Base-by-base conservation (phyloP, 2,888 invertebrate species). In the Dicycla oo region DNA sequence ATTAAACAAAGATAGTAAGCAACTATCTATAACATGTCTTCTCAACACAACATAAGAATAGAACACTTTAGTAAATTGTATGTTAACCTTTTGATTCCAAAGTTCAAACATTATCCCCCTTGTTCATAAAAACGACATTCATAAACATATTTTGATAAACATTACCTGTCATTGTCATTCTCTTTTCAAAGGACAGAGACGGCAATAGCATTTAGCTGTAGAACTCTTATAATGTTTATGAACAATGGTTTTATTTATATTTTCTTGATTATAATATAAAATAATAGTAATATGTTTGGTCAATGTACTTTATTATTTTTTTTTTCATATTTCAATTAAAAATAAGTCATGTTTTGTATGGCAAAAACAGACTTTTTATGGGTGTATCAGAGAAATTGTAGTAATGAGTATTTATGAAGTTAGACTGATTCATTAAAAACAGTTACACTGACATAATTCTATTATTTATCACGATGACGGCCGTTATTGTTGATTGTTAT, bases 121-220 rank as follows among this genome's bases (percentile, higher is more conserved):
- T 82, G 74, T 69, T 68, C 80, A 82, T 78, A 69, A 82, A 81
- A 79, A 69, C 69, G 64, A 82, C 57, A 70, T 80, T 69, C 79
- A 82, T 74, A 82, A 78, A 78, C 73, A 78, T n/a, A n/a, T n/a
- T 80, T 63, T 80, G 74, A 80, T 80, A 80, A 80, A 80, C 66
- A 61, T 82, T 74, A 80, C 80, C 83, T 82, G 79, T 78, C 83
- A 80, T 80, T 73, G 74, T 82, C 74, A 67, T 69, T 82, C 74
- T 82, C 47, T 64, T 73, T 78, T 56, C 15, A 45, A 61, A 63
- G 7, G 63, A 82, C 18, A 69, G 69, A 73, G 82, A 82, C 15
- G 30, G 69, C 79, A 69, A 66, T 78, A 82, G n/a, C 51, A 57
- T 60, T 61, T 54, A 61, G 53, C 45, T 56, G 34, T 58, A 66